These are phyloP conservation scores for Ornithoptera alexandrae DNA, from an alignment of 2,888 invertebrate genomes.

Conservation along the genomic window DNA sequence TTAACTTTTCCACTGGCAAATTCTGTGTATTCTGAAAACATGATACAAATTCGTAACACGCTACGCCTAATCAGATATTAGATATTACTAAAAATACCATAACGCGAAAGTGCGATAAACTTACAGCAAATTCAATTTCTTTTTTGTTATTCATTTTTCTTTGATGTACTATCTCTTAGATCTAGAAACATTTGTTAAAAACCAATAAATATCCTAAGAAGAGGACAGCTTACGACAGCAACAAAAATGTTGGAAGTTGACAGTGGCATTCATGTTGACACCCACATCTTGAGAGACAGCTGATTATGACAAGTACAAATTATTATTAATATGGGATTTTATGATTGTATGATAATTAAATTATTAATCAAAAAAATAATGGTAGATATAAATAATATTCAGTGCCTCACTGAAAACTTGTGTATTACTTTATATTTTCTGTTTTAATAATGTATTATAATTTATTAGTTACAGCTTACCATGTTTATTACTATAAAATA, in stretches of 20 bases:
- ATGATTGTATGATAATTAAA: background rate
- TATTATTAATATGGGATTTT: background rate
- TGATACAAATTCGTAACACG: slow-evolving; percentile 2
- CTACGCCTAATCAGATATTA: background rate
- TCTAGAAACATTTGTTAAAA: background rate
- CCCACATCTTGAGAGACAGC: background rate
- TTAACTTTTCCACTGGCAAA: slow-evolving; percentile 76
- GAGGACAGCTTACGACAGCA: slow-evolving; percentile 18
- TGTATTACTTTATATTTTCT: too few species aligned
- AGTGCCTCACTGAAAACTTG: too few species aligned
- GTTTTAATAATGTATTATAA: too few species aligned
- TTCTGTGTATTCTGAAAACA: slow-evolving; percentile 79
- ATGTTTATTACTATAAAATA: too few species aligned
- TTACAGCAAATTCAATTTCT: slow-evolving; percentile 38
- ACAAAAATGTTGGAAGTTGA: background rate
- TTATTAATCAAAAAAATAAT: background rate
- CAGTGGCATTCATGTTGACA: slow-evolving; percentile 6
- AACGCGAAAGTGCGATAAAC: background rate
- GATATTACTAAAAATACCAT: background rate
- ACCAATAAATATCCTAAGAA: slow-evolving; percentile 3
- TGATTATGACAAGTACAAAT: slow-evolving; percentile 7
- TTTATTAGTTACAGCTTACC: too few species aligned
- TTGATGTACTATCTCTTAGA: background rate
- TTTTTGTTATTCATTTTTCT: slow-evolving; percentile 41
- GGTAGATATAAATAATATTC: background rate